Conservation (phyloP, 2,113 vertebrate species). For the Triplophysa siluroides region DNA sequence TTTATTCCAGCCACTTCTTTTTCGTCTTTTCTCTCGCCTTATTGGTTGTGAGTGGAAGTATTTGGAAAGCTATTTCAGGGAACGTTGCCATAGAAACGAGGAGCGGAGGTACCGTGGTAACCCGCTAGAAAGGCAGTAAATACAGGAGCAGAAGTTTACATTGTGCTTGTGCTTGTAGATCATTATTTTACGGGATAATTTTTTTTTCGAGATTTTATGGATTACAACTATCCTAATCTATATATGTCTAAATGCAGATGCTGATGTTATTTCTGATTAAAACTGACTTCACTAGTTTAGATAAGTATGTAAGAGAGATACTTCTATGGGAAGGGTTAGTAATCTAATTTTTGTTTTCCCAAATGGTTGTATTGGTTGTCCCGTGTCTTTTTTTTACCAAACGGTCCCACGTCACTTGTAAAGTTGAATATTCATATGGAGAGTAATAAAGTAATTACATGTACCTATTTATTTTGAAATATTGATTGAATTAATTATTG, state of each 20-base stretch:
- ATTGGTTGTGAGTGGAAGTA: constrained; percentile 51
- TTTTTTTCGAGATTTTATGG: neutral
- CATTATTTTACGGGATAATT: no score
- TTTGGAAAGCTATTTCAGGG: constrained; percentile 64
- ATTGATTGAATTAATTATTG: neutral
- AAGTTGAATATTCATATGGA: no score
- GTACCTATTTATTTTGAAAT: no score
- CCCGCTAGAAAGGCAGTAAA: constrained; percentile 44
- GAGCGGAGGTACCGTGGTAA: constrained; percentile 38
- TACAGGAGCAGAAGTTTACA: constrained; percentile 13
- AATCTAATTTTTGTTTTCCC: neutral
- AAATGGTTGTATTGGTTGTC: neutral
- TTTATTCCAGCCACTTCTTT: neutral
- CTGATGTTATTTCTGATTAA: neutral
- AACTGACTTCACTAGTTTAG: neutral
- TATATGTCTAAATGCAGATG: neutral
- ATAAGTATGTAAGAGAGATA: neutral
- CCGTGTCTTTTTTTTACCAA: no score
- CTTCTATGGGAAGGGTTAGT: neutral
- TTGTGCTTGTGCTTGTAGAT: neutral
- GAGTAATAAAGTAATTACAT: no score
- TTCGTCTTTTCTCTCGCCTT: constrained; percentile 14
- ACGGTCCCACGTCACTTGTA: no score
- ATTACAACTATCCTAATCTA: neutral
- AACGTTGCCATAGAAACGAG: constrained; percentile 69